Evolutionary conservation across 2,888 invertebrate genomes (phyloP), one percentile per base, ranked within the genome.

Genomic region (Coelopa pilipes): DNA sequence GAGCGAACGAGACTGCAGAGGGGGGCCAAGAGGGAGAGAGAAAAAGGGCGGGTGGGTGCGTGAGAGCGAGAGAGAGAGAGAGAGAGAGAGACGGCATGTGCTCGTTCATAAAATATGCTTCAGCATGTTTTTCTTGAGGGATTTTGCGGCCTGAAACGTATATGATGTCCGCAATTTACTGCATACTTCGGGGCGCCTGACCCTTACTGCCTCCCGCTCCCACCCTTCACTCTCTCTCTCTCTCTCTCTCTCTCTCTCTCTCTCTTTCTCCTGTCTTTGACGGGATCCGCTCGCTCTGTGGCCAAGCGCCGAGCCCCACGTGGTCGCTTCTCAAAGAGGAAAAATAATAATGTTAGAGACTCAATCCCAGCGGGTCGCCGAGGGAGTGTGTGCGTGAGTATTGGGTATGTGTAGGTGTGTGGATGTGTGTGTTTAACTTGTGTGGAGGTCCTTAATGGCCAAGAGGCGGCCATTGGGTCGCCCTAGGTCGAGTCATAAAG

Each of bases 321-420:
- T 13, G 4, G 21, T 24, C 60, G 1, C 21, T 24, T 24, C 60
- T 53, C 53, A 53, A 15, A 53, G 13, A 53, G 53, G 53, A n/a
- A 15, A 13, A 53, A 53, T 53, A 53, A 53, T 15, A 13, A 53
- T 53, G 53, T 53, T 53, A 53, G 53, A 53, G 53, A 13, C n/a
- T 21, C 49, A 67, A 53, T 67, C 66, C 66, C 66, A 67, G 66
- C 66, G 50, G 66, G 50, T 67, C 66, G 50, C 50, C 66, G 50
- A 50, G 66, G 1, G 66, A 67, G 49, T 53, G 49, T 67, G 21
- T 24, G 50, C 19, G 50, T 24, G 13, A 1, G 34, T 34, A 34
- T 34, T 34, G 13, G 15, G 21, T 17, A 21, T 46, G 47, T 49
- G 19, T 11, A 17, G 21, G 13, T 11, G 21, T 62, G 34, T 62